A percentile compares a stretch with the other conserved stretches of the same genome.
phyloP scores from a whole-genome alignment of 1,140 invertebrate species.

The Listronotus oregonensis region DNA sequence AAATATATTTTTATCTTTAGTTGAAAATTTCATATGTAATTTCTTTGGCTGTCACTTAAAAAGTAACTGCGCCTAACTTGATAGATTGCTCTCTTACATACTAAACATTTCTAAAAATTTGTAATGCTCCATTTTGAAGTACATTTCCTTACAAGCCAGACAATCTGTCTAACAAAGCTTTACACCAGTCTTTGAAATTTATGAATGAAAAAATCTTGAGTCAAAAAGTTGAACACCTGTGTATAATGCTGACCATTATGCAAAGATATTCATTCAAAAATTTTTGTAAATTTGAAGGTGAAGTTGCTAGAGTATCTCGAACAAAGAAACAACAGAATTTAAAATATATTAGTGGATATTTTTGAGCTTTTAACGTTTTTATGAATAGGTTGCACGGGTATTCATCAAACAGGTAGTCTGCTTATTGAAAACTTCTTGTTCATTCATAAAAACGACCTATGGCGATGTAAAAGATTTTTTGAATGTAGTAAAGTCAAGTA shows the following conservation, averaged over 20 bases:
- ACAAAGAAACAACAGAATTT: slow-evolving; percentile 38
- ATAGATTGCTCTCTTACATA: too few relatives aligned
- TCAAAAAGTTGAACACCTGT: slow-evolving; percentile 35
- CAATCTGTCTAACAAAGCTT: slow-evolving; percentile 6
- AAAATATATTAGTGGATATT: slow-evolving; percentile 40
- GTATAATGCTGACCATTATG: slow-evolving; percentile 36
- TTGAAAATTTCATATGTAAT: too few relatives aligned
- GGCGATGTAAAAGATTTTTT: slow-evolving; percentile 27
- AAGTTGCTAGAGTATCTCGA: slow-evolving; percentile 20
- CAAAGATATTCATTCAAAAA: slow-evolving; percentile 35
- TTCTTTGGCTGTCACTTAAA: too few relatives aligned
- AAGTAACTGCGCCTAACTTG: too few relatives aligned
- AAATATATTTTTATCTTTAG: too few relatives aligned
- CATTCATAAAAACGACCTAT: slow-evolving; percentile 31
- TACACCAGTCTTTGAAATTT: background rate
- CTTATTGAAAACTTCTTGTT: slow-evolving; percentile 11
- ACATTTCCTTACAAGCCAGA: slow-evolving; percentile 3
- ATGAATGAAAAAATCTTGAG: slow-evolving; percentile 24
- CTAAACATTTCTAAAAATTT: background rate
- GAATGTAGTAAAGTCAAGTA: slow-evolving; percentile 36
- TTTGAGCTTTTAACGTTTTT: slow-evolving; percentile 18
- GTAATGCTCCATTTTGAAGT: slow-evolving; percentile 3
- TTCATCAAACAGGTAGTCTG: slow-evolving; percentile 24
- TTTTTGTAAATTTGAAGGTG: slow-evolving; percentile 20
- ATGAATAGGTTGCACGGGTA: slow-evolving; percentile 17